A percentile compares a stretch with the other conserved stretches of the same genome.
These are phyloP conservation scores for Drosophila malerkotliana DNA, from an alignment of 1,140 invertebrate species.

Conservation along the genomic window DNA sequence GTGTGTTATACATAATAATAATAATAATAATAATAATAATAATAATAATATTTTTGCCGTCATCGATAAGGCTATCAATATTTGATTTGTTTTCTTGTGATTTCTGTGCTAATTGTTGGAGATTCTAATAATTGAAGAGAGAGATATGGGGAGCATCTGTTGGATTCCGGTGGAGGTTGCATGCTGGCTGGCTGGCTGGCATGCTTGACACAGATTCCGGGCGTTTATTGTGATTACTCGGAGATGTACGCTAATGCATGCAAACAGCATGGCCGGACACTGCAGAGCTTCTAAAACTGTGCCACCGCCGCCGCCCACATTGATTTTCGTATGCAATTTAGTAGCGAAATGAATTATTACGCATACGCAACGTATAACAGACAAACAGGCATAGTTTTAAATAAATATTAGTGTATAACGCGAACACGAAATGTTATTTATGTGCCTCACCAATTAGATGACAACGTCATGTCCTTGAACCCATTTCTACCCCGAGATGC, in stretches of 20 bases:
- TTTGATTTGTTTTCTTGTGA: background rate
- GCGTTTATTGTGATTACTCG: slow-evolving; percentile 59
- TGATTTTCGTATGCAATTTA: background rate
- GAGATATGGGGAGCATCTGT: background rate
- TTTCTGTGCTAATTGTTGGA: too few relatives aligned
- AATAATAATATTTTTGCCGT: background rate
- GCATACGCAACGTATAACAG: slow-evolving; percentile 58
- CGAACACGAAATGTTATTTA: slow-evolving; percentile 48
- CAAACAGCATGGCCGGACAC: slow-evolving; percentile 32
- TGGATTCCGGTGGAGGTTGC: slow-evolving; percentile 2
- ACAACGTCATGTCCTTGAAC: slow-evolving; percentile 44
- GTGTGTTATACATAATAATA: too few relatives aligned
- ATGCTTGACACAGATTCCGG: slow-evolving; percentile 63
- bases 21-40: slow-evolving; percentile 30
- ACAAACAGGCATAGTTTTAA: slow-evolving; percentile 4
- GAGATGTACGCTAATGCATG: slow-evolving; percentile 21
- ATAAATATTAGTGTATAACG: slow-evolving; percentile 26
- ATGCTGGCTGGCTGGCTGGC: background rate
- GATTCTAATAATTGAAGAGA: background rate
- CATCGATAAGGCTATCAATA: slow-evolving; percentile 5
- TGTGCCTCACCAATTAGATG: slow-evolving; percentile 30
- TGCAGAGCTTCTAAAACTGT: slow-evolving; percentile 49
- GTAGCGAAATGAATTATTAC: slow-evolving; percentile 47
- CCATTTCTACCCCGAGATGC: slow-evolving; percentile 13
- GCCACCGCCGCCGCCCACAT: slow-evolving; percentile 45